Conservation (phyloP, 2,797 vertebrate species). For the Sebastes iracundus region DNA sequence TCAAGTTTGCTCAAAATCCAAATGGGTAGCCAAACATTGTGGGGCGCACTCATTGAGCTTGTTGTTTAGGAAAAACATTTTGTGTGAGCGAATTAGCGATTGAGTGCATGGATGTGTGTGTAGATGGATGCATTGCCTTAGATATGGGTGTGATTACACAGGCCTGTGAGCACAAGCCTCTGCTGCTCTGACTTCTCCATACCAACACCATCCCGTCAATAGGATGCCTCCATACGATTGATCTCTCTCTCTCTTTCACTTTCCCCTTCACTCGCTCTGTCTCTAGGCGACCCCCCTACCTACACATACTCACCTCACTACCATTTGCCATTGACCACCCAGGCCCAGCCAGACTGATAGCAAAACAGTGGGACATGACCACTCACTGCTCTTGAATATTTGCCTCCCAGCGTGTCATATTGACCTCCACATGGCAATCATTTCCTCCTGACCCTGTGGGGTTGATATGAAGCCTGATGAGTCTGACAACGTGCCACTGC, state of each 20-base stretch:
- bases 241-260: not conserved
- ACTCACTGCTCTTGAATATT: slow-evolving; percentile 23
- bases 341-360: slow-evolving; percentile 3
- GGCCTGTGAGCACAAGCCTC: not conserved
- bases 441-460: slow-evolving; percentile 23
- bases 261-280: not conserved
- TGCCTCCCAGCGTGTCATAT: slow-evolving; percentile 11
- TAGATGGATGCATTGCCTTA: not conserved
- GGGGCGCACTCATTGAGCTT: not conserved
- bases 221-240: slow-evolving; percentile 12
- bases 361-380: slow-evolving; percentile 21
- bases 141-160: slow-evolving; percentile 6
- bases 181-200: not conserved
- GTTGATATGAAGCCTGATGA: slow-evolving; percentile 11
- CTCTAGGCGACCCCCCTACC: not conserved
- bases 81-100: not conserved
- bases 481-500: not conserved
- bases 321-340: slow-evolving; percentile 13
- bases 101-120: not conserved
- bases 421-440: slow-evolving; percentile 11
- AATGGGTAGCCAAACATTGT: slow-evolving; percentile 9
- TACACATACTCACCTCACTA: not conserved
- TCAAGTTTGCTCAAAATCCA: slow-evolving; percentile 32
- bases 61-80: slow-evolving; percentile 5
- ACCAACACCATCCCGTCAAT: not conserved